A percentile compares a stretch with the other conserved stretches of the same genome.
Evolutionary conservation across 2,113 vertebrate genomes (phyloP).

Genomic region (Oophaga pumilio): DNA sequence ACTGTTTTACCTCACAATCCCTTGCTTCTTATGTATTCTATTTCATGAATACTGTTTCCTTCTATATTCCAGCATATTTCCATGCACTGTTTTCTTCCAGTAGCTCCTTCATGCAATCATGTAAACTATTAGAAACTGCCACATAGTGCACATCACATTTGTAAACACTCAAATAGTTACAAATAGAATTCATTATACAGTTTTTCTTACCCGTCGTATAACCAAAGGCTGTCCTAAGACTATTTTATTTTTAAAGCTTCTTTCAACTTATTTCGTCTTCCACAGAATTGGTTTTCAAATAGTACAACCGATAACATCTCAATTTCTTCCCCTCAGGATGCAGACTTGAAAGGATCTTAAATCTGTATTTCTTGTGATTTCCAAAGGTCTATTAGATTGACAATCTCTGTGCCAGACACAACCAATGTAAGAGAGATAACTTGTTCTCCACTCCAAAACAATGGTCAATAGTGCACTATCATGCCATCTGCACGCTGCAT

Average conservation of each 20-base stretch:
- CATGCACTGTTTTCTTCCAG: background rate
- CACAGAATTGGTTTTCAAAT: conserved; percentile 56
- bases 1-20: background rate
- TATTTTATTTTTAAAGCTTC: conserved; percentile 55
- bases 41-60: too few relatives aligned
- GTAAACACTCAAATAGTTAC: conserved; percentile 32
- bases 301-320: conserved; percentile 45
- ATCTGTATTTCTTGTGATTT: conserved; percentile 56
- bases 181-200: conserved; percentile 45
- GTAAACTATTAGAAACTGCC: background rate
- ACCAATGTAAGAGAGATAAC: conserved; percentile 63
- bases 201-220: conserved; percentile 42
- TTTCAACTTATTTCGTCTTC: conserved; percentile 50
- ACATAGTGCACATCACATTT: conserved; percentile 10
- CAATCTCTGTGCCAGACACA: conserved; percentile 56
- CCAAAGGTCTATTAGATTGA: conserved; percentile 54
- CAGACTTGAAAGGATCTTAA: conserved; percentile 42
- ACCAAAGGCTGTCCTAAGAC: conserved; percentile 40
- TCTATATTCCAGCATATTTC: too few relatives aligned
- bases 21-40: background rate
- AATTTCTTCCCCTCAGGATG: conserved; percentile 54
- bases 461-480: conserved; percentile 60
- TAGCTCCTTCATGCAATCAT: background rate
- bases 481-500: conserved; percentile 39
- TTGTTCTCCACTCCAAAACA: conserved; percentile 66